Conservation (phyloP, 1,140 invertebrate genomes). For the Sweltsa coloradensis region DNA sequence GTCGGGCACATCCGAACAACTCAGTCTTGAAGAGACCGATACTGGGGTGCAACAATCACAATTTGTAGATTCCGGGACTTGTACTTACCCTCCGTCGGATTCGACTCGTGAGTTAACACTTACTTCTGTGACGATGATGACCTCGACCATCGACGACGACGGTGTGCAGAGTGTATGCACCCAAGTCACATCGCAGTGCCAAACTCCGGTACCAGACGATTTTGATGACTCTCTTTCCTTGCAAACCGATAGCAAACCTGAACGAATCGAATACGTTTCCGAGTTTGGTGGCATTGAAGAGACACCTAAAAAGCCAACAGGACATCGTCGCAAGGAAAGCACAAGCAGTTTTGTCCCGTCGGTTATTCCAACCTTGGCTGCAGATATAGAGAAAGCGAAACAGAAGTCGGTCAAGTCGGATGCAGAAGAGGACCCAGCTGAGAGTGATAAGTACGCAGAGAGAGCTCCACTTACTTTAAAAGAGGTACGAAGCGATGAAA, state of each 20-base stretch:
- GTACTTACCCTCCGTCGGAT: slow-evolving; percentile 1
- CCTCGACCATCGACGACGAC: slow-evolving; percentile 34
- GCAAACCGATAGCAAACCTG: slow-evolving; percentile 23
- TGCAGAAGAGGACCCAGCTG: slow-evolving; percentile 14
- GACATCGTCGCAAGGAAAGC: slow-evolving; percentile 41
- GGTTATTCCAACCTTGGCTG: slow-evolving; percentile 3
- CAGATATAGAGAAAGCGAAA: slow-evolving; percentile 10
- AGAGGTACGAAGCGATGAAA: slow-evolving; percentile 30
- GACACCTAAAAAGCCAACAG: slow-evolving; percentile 23
- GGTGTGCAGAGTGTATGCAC: slow-evolving; percentile 36
- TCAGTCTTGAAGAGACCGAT: slow-evolving; percentile 17
- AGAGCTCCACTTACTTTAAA: slow-evolving; percentile 28
- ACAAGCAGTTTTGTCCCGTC: slow-evolving; percentile 29
- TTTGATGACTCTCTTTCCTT: slow-evolving; percentile 19
- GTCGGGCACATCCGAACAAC: slow-evolving; percentile 24
- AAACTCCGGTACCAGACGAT: slow-evolving; percentile 24
- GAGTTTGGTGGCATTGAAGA: slow-evolving; percentile 33
- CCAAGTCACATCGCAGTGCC: slow-evolving; percentile 37
- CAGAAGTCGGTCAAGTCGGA: slow-evolving; percentile 14
- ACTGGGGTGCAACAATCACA: background rate
- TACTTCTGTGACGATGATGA: slow-evolving; percentile 39
- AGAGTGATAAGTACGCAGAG: slow-evolving; percentile 28
- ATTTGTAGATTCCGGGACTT: slow-evolving; percentile 7
- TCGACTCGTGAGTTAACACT: slow-evolving; percentile 22
- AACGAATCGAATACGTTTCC: slow-evolving; percentile 39